Percentiles rank a stretch among this genome's conserved stretches.
phyloP scores from a whole-genome alignment of 1,140 invertebrate species.

The Whitmania pigra region DNA sequence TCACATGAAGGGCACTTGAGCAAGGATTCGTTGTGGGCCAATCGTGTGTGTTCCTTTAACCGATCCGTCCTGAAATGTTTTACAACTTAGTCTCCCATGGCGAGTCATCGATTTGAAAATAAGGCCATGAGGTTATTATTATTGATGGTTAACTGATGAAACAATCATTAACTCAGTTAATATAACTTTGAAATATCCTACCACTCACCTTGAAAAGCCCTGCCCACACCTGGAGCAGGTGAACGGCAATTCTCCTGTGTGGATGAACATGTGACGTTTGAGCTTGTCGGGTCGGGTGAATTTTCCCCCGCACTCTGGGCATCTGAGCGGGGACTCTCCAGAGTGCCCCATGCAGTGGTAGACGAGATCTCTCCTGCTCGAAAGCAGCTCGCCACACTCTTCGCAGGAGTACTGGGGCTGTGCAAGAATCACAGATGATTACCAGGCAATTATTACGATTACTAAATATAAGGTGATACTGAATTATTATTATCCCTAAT shows the following conservation, averaged over 20 bases:
- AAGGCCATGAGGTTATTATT: no score
- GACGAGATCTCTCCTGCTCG: slow-evolving; percentile 1
- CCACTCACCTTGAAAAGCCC: not conserved
- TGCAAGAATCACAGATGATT: not conserved
- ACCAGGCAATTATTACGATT: not conserved
- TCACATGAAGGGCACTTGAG: slow-evolving; percentile 7
- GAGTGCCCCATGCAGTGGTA: not conserved
- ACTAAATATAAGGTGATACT: no score
- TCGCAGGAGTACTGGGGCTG: not conserved
- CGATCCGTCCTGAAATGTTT: not conserved
- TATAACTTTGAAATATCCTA: not conserved
- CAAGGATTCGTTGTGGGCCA: slow-evolving; percentile 8
- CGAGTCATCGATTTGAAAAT: no score
- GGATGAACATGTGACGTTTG: slow-evolving; percentile 1
- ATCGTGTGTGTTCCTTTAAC: slow-evolving; percentile 1
- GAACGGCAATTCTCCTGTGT: not conserved
- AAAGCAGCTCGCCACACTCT: not conserved
- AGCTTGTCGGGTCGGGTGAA: slow-evolving; percentile 10
- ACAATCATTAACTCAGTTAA: no score
- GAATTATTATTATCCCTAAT: not conserved
- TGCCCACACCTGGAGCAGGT: slow-evolving; percentile 5
- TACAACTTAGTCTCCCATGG: no score
- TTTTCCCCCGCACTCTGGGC: not conserved
- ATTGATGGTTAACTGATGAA: no score
- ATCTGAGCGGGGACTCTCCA: not conserved